Percentiles rank a stretch among this genome's conserved stretches.
These are phyloP conservation scores for Ciona savignyi DNA, from an alignment of 23 tunicate genomes.

Conservation along the genomic window DNA sequence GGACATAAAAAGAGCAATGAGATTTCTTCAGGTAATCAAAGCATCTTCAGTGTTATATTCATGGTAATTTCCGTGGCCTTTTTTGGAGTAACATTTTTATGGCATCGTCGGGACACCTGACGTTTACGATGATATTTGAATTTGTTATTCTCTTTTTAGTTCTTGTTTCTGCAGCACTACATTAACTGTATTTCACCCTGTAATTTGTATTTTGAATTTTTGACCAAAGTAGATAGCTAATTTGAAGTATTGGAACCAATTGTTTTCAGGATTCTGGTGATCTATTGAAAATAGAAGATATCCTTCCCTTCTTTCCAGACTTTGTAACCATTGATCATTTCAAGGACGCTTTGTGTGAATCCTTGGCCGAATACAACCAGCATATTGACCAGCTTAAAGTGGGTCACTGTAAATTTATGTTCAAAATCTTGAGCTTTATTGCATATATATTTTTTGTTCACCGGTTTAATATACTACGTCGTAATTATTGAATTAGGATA, in stretches of 20 bases:
- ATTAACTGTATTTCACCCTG: neutral
- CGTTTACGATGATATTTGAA: too few species aligned
- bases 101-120: too few species aligned
- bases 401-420: neutral
- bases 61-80: neutral
- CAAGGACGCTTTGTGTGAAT: conserved; percentile 92
- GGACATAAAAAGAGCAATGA: conserved; percentile 80
- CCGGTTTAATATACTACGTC: too few species aligned
- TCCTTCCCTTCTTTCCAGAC: conserved; percentile 93
- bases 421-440: too few species aligned
- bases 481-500: too few species aligned
- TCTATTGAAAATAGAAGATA: conserved; percentile 79
- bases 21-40: conserved; percentile 64
- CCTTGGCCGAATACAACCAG: conserved; percentile 81
- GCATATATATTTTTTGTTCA: too few species aligned
- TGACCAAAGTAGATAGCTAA: neutral
- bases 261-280: conserved; percentile 63
- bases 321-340: conserved; percentile 97
- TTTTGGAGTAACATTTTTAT: too few species aligned
- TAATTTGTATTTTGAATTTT: too few species aligned
- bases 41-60: neutral
- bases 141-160: too few species aligned
- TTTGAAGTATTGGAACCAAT: neutral
- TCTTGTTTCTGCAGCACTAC: too few species aligned
- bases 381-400: conserved; percentile 81